Conservation (phyloP, 1,140 invertebrate species). For the Glossosoma conforme region DNA sequence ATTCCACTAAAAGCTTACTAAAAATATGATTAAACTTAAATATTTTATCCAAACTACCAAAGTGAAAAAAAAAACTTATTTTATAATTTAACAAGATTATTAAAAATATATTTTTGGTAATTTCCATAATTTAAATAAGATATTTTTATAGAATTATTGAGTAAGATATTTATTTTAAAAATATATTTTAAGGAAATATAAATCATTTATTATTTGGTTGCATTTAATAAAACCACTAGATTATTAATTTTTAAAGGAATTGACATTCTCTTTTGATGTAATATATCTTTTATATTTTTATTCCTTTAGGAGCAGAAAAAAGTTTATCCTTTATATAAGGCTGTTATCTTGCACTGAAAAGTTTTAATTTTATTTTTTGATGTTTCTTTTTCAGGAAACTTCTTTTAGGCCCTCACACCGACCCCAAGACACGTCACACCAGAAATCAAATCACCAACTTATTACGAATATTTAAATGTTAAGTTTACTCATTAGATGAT, state of each 20-base stretch:
- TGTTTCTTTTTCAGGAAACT: slow-evolving; percentile 29
- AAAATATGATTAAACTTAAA: too few species aligned
- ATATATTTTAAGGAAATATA: neutral
- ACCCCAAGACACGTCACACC: slow-evolving; percentile 18
- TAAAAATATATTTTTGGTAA: neutral
- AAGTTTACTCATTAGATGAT: slow-evolving; percentile 25
- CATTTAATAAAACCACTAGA: too few species aligned
- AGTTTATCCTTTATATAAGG: neutral
- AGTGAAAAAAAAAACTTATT: too few species aligned
- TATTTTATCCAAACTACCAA: too few species aligned
- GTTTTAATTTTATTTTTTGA: neutral
- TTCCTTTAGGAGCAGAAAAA: neutral
- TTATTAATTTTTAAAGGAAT: too few species aligned
- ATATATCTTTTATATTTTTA: too few species aligned
- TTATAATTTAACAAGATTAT: neutral
- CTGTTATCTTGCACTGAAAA: neutral
- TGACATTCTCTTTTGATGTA: too few species aligned
- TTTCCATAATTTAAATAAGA: neutral
- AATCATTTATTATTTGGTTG: too few species aligned
- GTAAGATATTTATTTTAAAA: neutral
- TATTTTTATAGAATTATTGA: neutral
- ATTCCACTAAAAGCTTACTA: too few species aligned
- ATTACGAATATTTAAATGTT: slow-evolving; percentile 22
- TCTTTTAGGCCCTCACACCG: slow-evolving; percentile 26
- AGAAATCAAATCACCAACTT: slow-evolving; percentile 26